Conservation (phyloP, 1,140 invertebrate genomes). For the Neodiprion pinetum region DNA sequence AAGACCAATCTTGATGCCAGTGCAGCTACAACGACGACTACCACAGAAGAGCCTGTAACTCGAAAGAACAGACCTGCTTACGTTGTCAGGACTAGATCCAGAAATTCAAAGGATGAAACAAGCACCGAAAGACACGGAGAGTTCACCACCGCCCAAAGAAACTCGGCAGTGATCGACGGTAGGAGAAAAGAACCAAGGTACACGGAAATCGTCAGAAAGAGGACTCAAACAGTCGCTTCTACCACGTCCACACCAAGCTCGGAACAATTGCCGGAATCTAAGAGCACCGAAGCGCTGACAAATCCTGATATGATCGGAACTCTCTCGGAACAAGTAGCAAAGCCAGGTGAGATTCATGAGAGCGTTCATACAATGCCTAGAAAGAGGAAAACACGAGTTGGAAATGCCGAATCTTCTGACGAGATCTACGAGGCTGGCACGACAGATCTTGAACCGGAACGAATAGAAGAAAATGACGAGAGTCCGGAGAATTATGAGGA, state of each 20-base stretch:
- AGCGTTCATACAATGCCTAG: slow-evolving; percentile 18
- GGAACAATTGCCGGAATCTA: slow-evolving; percentile 1
- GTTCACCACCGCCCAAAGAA: slow-evolving; percentile 27
- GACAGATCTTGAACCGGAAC: slow-evolving; percentile 12
- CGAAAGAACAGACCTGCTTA: slow-evolving; percentile 23
- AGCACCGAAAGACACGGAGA: slow-evolving; percentile 32
- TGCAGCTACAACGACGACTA: background rate
- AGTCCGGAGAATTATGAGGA: slow-evolving; percentile 13
- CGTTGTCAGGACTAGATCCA: slow-evolving; percentile 37
- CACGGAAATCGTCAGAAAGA: slow-evolving; percentile 27
- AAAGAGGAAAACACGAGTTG: background rate
- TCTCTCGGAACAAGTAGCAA: background rate
- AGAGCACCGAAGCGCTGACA: background rate
- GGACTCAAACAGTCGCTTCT: slow-evolving; percentile 14
- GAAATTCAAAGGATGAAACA: slow-evolving; percentile 33
- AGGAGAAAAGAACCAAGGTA: slow-evolving; percentile 46
- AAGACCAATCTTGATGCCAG: background rate
- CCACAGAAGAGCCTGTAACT: background rate
- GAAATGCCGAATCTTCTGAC: background rate
- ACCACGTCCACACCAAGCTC: slow-evolving; percentile 2
- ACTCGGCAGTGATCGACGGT: slow-evolving; percentile 20
- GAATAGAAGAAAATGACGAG: slow-evolving; percentile 19
- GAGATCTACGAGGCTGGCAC: too few species aligned
- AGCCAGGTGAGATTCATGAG: slow-evolving; percentile 22
- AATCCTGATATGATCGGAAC: background rate